phyloP scores from a whole-genome alignment of 2,797 vertebrate species.

The Buceros bicornis region DNA sequence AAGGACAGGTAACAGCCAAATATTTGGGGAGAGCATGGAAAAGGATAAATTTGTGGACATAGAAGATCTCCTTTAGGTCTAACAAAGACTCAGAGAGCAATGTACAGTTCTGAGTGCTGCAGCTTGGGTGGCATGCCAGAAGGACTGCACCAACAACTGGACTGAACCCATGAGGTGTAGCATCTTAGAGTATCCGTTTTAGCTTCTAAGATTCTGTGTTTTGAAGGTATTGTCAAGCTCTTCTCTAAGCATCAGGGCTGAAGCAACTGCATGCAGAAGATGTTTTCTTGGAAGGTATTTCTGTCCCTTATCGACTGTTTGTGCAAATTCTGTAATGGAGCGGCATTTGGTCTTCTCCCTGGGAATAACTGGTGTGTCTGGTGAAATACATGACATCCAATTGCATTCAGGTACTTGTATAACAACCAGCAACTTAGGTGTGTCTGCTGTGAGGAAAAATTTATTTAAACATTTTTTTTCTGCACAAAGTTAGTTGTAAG shows the following conservation, averaged over 20 bases:
- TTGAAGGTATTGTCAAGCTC: background rate
- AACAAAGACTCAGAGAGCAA: background rate
- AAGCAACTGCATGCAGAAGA: background rate
- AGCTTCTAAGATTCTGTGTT: background rate
- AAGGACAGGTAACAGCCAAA: background rate
- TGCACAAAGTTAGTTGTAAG: background rate
- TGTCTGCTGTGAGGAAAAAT: background rate
- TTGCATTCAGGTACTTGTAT: background rate
- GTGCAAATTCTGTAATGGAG: background rate
- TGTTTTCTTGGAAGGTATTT: background rate
- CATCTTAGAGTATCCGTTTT: background rate
- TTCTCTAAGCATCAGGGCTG: background rate
- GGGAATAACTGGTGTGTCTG: background rate
- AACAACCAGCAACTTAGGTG: background rate
- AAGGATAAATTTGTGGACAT: rapidly evolving
- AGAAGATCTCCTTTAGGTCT: background rate
- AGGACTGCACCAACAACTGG: background rate
- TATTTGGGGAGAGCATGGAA: background rate
- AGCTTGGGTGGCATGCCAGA: background rate
- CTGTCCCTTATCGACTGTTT: background rate
- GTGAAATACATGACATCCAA: background rate
- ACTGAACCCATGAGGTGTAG: background rate
- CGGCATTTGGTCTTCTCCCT: background rate
- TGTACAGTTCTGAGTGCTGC: background rate
- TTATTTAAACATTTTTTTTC: background rate